phyloP scores from a whole-genome alignment of 53 echinoderm and acorn worm genomes.

The Actinopyga echinites region DNA sequence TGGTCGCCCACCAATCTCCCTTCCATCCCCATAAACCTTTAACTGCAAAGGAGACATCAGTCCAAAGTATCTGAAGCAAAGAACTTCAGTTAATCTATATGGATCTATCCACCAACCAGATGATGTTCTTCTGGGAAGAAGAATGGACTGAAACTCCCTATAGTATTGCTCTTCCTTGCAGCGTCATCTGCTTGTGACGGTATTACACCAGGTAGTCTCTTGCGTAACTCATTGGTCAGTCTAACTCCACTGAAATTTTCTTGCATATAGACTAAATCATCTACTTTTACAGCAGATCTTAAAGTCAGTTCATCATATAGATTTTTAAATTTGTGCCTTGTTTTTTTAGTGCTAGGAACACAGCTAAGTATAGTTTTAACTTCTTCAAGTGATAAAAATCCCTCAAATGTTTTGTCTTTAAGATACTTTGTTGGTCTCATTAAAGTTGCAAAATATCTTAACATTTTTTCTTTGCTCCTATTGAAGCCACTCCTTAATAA shows the following conservation, averaged over 20 bases:
- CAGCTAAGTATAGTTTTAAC: too few species aligned
- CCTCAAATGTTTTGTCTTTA: too few species aligned
- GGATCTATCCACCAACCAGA: conserved; percentile 41
- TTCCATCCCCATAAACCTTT: conserved; percentile 45
- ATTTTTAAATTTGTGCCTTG: not conserved
- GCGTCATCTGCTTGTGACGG: conserved; percentile 23
- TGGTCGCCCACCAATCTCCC: conserved; percentile 34
- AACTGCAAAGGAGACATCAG: conserved; percentile 18
- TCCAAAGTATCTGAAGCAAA: conserved; percentile 28
- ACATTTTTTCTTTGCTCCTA: too few species aligned
- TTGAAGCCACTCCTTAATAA: too few species aligned
- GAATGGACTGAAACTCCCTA: conserved; percentile 39
- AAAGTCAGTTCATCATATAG: not conserved
- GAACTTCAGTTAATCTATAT: conserved; percentile 33
- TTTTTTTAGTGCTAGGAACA: too few species aligned
- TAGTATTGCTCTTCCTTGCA: not conserved
- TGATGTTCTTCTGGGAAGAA: conserved; percentile 49
- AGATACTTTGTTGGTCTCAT: too few species aligned
- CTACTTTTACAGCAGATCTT: not conserved
- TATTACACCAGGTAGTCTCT: conserved; percentile 48
- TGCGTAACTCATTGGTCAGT: conserved; percentile 44
- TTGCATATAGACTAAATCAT: conserved; percentile 49
- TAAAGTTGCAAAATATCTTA: too few species aligned
- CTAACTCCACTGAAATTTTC: conserved; percentile 60
- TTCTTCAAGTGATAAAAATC: too few species aligned